A percentile compares a stretch with the other conserved stretches of the same genome.
These are phyloP conservation scores for Danaus melanippus DNA, from an alignment of 1,140 invertebrate genomes.

Conservation along the genomic window DNA sequence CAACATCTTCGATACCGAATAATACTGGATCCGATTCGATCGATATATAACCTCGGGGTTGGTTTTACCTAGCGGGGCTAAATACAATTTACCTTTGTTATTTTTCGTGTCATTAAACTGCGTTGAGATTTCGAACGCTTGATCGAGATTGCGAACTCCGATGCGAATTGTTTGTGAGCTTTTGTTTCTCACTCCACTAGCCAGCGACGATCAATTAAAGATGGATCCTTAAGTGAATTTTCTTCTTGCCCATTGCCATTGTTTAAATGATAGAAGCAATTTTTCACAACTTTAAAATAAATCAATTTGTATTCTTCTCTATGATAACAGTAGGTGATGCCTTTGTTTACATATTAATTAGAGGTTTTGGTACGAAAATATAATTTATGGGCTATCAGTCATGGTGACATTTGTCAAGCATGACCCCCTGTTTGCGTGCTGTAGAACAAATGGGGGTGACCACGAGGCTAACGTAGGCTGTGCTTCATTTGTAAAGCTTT, in stretches of 20 bases:
- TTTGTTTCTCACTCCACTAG: conserved; percentile 65
- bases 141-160: conserved; percentile 68
- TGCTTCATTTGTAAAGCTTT: conserved; percentile 59
- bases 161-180: conserved; percentile 71
- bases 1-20: conserved; percentile 47
- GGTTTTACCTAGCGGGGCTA: conserved; percentile 62
- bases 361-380: conserved; percentile 10
- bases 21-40: conserved; percentile 43
- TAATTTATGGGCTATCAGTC: conserved; percentile 29
- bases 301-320: conserved; percentile 5
- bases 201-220: conserved; percentile 68
- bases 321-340: conserved; percentile 19
- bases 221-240: conserved; percentile 56
- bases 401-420: conserved; percentile 41
- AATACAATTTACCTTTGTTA: conserved; percentile 73
- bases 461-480: conserved; percentile 38
- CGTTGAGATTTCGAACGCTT: conserved; percentile 67
- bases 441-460: conserved; percentile 47
- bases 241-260: conserved; percentile 52
- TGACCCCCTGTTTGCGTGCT: conserved; percentile 44
- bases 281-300: too few species aligned
- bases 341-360: conserved; percentile 14
- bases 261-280: conserved; percentile 13
- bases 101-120: conserved; percentile 72
- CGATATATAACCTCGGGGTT: conserved; percentile 58